Evolutionary conservation across 2,113 vertebrate species (phyloP), one percentile per base, ranked within the genome.

Genomic region (Willisornis vidua): DNA sequence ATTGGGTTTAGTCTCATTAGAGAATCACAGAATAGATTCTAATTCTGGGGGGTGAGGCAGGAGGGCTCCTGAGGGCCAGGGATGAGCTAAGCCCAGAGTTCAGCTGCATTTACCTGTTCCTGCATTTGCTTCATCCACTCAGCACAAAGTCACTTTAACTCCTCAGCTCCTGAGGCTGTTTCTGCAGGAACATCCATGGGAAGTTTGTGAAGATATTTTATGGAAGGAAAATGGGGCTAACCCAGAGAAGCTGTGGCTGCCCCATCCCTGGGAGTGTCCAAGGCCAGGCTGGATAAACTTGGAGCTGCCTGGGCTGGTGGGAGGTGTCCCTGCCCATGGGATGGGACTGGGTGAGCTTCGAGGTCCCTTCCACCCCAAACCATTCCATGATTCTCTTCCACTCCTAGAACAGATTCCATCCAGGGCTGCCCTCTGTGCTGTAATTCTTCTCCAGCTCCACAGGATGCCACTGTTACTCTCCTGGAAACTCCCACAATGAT

Each of bases 381-480:
- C 58, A 14, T 31, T 4, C 11, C 20, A 35, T 31, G 85, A 10
- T 65, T 57, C 11, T 4, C 14, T 45, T 26, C 31, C 58, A n/a
- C 0, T 10, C 26, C 45, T 2, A 13, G 55, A 37, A 14, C 26
- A 20, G 66, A 3, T 19, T 33, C 72, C 52, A 25, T 1, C 1
- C 7, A 7, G n/a, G 1, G 8, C 41, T 41, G 41, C 46, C 6
- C 10, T 0, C 0, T 0, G 2, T 28, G 55, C 41, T 96, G 96
- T 3, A 91, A 12, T 96, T 89, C 85, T 51, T 0, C 39, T 3
- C 46, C 4, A 18, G 55, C 79, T 62, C 95, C 95, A 83, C 85
- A 31, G 87, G 95, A 93, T 96, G 94, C 92, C 95, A 88, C 85
- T 90, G 62, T 80, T 28, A 4, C 66, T 45, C 92, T 71, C 7